A percentile compares a stretch with the other conserved stretches of the same genome.
Conservation (phyloP, 1,140 invertebrate genomes). For the Cotesia typhae region DNA sequence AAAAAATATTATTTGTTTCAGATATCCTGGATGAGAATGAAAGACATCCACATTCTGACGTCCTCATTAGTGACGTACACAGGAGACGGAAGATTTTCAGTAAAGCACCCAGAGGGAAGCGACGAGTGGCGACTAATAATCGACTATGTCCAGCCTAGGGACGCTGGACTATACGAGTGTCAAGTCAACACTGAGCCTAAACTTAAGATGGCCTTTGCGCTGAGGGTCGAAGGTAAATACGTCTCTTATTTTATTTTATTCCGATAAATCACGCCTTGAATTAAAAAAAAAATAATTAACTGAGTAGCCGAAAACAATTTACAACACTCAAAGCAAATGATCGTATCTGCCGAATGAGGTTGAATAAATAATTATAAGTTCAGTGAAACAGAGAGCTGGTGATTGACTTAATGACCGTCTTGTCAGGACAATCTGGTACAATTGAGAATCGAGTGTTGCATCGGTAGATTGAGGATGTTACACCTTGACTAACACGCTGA, state of each 20-base stretch:
- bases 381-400: background rate
- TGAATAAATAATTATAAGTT: no score
- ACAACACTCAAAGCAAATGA: background rate
- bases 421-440: slow-evolving; percentile 28
- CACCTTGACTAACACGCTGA: slow-evolving; percentile 29
- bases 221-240: slow-evolving; percentile 79
- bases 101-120: slow-evolving; percentile 83
- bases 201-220: slow-evolving; percentile 80
- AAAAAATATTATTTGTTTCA: slow-evolving; percentile 57
- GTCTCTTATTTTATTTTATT: background rate
- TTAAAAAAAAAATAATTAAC: background rate
- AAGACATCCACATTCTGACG: slow-evolving; percentile 88
- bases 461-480: slow-evolving; percentile 11
- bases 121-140: slow-evolving; percentile 93
- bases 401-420: slow-evolving; percentile 3
- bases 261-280: no score
- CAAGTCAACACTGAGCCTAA: slow-evolving; percentile 86
- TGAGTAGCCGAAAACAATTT: background rate
- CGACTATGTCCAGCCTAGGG: slow-evolving; percentile 83
- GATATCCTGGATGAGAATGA: slow-evolving; percentile 92
- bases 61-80: slow-evolving; percentile 88
- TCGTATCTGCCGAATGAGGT: no score
- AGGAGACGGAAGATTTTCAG: slow-evolving; percentile 84
- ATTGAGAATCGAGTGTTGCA: slow-evolving; percentile 29
- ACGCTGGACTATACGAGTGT: slow-evolving; percentile 90